Evolutionary conservation across 2,113 vertebrate genomes (phyloP).

Genomic region (Leiothrix lutea): DNA sequence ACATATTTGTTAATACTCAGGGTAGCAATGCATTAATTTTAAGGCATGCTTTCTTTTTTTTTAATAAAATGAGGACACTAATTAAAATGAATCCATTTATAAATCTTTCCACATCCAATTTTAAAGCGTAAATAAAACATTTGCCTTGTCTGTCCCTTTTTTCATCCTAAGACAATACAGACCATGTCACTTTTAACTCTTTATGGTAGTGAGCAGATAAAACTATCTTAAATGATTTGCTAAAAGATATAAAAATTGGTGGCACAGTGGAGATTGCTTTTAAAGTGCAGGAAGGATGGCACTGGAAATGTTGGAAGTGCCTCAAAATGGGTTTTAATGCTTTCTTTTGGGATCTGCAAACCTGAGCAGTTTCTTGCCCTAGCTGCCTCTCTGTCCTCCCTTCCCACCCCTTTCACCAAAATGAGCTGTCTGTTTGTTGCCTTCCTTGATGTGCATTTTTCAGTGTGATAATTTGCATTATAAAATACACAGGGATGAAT

Average conservation of each 20-base stretch:
- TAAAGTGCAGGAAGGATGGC: background rate
- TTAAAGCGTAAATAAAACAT: conserved; percentile 47
- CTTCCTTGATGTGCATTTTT: background rate
- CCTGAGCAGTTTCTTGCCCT: background rate
- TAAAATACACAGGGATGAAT: background rate
- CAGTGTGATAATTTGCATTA: background rate
- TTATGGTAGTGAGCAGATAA: background rate
- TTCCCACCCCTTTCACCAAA: background rate
- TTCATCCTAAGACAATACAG: background rate
- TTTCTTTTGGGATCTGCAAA: background rate
- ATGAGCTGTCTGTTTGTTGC: background rate
- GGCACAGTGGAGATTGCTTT: background rate
- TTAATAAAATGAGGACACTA: background rate
- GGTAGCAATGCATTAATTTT: conserved; percentile 35
- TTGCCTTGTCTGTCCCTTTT: background rate
- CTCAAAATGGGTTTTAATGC: background rate
- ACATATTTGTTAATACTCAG: background rate
- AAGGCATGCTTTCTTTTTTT: background rate
- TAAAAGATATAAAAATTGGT: background rate
- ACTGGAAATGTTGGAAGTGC: background rate
- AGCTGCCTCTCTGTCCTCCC: background rate
- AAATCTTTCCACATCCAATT: conserved; percentile 1
- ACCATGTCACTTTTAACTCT: conserved; percentile 13
- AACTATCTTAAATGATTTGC: background rate
- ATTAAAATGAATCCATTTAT: conserved; percentile 59